Conservation (phyloP, 2,797 vertebrate species). For the Cynopterus sphinx region DNA sequence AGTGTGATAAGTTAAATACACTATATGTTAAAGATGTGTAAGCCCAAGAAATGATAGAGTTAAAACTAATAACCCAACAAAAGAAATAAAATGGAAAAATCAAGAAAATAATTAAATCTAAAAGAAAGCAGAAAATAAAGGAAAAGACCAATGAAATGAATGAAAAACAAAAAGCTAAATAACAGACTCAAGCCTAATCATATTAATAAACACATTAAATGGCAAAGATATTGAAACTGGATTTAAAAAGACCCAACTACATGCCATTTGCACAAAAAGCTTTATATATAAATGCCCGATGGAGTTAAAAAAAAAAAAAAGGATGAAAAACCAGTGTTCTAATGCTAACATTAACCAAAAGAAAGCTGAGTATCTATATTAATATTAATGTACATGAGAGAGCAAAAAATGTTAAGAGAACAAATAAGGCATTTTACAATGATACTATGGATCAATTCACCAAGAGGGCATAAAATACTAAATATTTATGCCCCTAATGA, state of each 20-base stretch:
- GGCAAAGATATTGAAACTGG: not conserved
- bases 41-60: not conserved
- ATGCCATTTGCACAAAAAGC: not conserved
- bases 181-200: not conserved
- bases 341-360: not conserved
- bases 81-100: not conserved
- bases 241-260: not conserved
- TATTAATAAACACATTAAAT: slow-evolving; percentile 30
- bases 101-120: slow-evolving; percentile 4
- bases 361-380: not conserved
- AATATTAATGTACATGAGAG: not conserved
- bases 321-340: not conserved
- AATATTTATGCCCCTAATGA: not conserved
- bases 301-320: not conserved
- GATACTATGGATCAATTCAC: not conserved
- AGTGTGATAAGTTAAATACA: not conserved
- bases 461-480: not conserved
- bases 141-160: not conserved
- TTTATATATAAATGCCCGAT: not conserved
- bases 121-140: slow-evolving; percentile 8
- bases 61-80: not conserved
- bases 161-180: not conserved
- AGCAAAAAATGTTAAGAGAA: slow-evolving; percentile 16
- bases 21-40: not conserved
- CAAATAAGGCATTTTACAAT: not conserved